Evolutionary conservation across 2,888 invertebrate species (phyloP), one percentile per base, ranked within the genome.

Genomic region (Aelia acuminata): DNA sequence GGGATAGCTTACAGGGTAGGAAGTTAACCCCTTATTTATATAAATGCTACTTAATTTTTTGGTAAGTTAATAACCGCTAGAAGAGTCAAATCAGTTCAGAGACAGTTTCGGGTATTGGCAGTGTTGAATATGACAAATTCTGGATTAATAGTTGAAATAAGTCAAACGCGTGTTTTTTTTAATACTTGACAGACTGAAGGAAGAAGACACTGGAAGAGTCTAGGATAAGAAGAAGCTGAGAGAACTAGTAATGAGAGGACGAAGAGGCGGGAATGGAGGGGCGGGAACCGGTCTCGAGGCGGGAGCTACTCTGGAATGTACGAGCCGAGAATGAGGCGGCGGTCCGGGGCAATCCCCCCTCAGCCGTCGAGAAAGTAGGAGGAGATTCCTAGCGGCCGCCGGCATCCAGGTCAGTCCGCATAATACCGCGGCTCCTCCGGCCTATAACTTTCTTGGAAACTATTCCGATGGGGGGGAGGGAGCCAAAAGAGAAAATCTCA

Each of bases 251-350:
- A 70, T 70, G 63, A 70, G 63, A 70, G 35, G 35, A 35, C 63
- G 63, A 70, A 70, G 43, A 80, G 80, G 43, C 80, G 39, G 80
- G 80, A 80, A 70, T 70, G 80, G 80, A 43, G 80, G 80, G 80
- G 80, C 43, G 22, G 43, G n/a, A 47, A 80, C 80, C 80, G 80
- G 80, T 80, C 80, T 20, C 22, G 39, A n/a, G 80, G 63, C 31
- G 63, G 63, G 63, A 70, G 63, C 63, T 47, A 80, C 80, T 80
- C 43, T 80, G 80, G 80, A 80, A 80, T 80, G 80, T 43, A 80
- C 80, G 43, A 70, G 63, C 63, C 63, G 63, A 70, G 63, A 70
- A 70, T 70, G 63, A 70, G 63, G 80, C 80, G 43, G 80, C 80
- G 43, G 22, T 35, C 43, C 80, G 80, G 43, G 80, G 80, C 43